Base-by-base conservation (phyloP, 2,888 invertebrate species). In the Tanytarsus gracilentus region DNA sequence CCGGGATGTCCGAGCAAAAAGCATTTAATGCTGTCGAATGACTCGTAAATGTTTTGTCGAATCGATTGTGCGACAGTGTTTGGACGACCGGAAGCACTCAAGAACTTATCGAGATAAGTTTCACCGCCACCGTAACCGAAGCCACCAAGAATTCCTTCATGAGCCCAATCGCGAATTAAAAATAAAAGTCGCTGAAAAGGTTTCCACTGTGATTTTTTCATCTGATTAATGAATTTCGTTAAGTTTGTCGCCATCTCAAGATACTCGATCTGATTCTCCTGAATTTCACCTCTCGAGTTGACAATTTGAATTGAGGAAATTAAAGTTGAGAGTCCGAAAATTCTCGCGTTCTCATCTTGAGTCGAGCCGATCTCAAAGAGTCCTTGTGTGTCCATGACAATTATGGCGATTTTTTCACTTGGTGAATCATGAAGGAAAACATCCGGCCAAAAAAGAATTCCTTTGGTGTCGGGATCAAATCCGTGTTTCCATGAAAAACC, bases 131-230 rank as follows among this genome's bases (percentile, higher is more conserved):
- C 21, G 9, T 26, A 40, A 0, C 62, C 62, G 25, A 56, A 62
- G 4, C 53, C 30, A 51, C 14, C 29, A 23, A 60, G 60, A 44
- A n/a, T n/a, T 23, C 53, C 59, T 5, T 48, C 44, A 27, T 53
- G 53, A 6, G 16, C 18, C 53, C 48, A 62, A 21, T 62, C 62
- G 4, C 62, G 51, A n/a, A 62, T 50, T 5, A 62, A 29, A 49
- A 62, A 62, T 14, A 62, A 27, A 23, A 62, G 52, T 7, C 25
- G 48, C 60, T 62, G 62, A 36, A 62, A 62, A 5, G 62, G 40
- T 49, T 58, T 58, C 5, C 30, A 23, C 3, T 18, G 4, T 8
- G 21, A 4, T 21, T 44, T 8, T 40, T n/a, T n/a, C 16, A 49
- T 39, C 2, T 25, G 9, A 44, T 39, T 58, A 4, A 52, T 14